phyloP scores from a whole-genome alignment of 2,888 invertebrate species.

The Beris chalybata region DNA sequence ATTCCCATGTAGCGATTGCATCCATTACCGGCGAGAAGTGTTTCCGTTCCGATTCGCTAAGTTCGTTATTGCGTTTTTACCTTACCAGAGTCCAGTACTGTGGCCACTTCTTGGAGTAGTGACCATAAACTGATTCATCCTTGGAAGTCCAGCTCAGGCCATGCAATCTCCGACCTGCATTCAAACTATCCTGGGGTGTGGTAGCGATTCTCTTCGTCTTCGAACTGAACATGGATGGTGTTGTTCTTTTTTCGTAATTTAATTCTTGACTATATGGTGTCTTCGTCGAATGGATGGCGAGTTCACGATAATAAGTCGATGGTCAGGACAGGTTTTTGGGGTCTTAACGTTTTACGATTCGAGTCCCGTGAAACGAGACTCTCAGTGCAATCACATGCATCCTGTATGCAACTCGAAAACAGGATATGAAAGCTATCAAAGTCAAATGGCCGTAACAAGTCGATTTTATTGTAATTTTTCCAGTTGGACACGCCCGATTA shows the following conservation, averaged over 20 bases:
- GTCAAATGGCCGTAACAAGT: slow-evolving; percentile 22
- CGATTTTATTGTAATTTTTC: slow-evolving; percentile 20
- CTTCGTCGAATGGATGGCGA: no score
- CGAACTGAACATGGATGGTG: slow-evolving; percentile 10
- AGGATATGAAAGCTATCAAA: slow-evolving; percentile 18
- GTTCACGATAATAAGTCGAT: no score
- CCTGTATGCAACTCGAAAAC: slow-evolving; percentile 22
- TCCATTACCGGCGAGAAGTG: slow-evolving; percentile 28
- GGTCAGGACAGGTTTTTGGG: no score
- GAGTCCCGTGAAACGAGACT: no score
- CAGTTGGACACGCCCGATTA: slow-evolving; percentile 22
- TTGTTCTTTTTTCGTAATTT: slow-evolving; percentile 16
- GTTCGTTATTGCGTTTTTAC: slow-evolving; percentile 3
- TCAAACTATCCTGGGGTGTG: no score
- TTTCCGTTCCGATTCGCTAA: slow-evolving; percentile 31
- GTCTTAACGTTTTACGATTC: no score
- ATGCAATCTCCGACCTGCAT: no score
- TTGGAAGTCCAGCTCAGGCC: slow-evolving; percentile 1
- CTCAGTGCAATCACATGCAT: slow-evolving; percentile 14
- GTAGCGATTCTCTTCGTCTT: neutral
- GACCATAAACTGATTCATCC: slow-evolving; percentile 20
- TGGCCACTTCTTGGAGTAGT: slow-evolving; percentile 2
- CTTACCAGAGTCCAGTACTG: slow-evolving; percentile 3
- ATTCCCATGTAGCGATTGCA: slow-evolving; percentile 3
- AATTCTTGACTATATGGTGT: slow-evolving; percentile 1